A percentile compares a stretch with the other conserved stretches of the same genome.
Conservation (phyloP, 2,888 invertebrate species). For the Euplexia lucipara region DNA sequence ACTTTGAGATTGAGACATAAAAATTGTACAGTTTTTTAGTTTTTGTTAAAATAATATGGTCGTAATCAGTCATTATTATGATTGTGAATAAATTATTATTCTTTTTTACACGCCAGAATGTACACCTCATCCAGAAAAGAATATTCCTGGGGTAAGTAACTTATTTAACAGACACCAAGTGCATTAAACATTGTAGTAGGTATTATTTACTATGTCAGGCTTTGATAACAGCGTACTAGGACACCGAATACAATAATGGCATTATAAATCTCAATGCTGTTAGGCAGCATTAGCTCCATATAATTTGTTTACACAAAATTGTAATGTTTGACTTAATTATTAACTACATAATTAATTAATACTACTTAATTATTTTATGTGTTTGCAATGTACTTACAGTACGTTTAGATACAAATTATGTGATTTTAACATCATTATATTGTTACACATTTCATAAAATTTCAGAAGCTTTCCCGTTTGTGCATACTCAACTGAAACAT, state of each 20-base stretch:
- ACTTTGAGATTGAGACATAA: too few species aligned
- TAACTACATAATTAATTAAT: too few species aligned
- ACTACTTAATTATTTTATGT: too few species aligned
- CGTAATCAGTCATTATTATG: conserved; percentile 16
- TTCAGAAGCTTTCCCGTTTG: conserved; percentile 63
- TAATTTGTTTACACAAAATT: conserved; percentile 1
- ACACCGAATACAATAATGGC: neutral
- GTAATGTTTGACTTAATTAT: too few species aligned
- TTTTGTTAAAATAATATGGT: neutral
- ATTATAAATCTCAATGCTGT: neutral
- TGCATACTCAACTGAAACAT: conserved; percentile 61
- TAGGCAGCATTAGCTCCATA: neutral
- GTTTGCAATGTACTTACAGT: too few species aligned
- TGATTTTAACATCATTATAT: too few species aligned
- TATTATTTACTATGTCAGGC: neutral
- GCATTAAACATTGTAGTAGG: neutral
- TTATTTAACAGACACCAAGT: neutral
- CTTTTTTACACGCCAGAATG: conserved; percentile 27
- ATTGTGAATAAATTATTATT: conserved; percentile 54
- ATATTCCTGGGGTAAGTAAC: conserved; percentile 42
- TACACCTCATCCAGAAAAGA: conserved; percentile 9
- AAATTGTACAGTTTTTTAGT: too few species aligned
- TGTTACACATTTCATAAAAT: too few species aligned
- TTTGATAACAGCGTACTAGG: neutral
- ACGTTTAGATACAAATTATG: too few species aligned